Evolutionary conservation across 2,113 vertebrate genomes (phyloP), one percentile per base, ranked within the genome.

Genomic region (Callopanchax toddi): DNA sequence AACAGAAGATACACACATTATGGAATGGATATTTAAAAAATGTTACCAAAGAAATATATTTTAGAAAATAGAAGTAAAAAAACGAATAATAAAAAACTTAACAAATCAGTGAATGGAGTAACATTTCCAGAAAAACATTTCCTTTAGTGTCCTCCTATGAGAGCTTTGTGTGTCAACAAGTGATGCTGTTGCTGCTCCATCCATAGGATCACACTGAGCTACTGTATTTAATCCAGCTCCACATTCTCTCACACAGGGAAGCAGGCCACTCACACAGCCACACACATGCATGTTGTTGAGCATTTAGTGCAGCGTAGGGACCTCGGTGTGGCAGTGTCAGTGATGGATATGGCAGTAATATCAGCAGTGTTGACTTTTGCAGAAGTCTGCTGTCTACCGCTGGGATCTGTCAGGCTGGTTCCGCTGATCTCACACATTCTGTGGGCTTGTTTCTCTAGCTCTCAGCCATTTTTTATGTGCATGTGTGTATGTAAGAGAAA

Each of bases 381-480:
- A 74, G 69, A 43, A 71, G 52, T 48, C 58, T 68, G 76, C 68
- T 79, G 79, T 79, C 84, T 69, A 86, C 85, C 80, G 34, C 67
- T 81, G 82, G 82, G 82, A 85, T 77, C 78, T 80, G 71, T 84
- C 83, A 67, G 76, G 63, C 44, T 60, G 46, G 66, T 86, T 86
- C 75, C 85, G 89, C 85, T 90, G 85, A 84, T 55, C 74, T 44
- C 44, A 83, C 81, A 85, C 74, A 83, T 87, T 87, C 82, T 74
- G 66, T 53, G 75, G 73, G 44, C 60, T 62, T n/a, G 22, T 46
- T 67, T 65, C 59, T 71, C 32, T 55, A 64, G 78, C 75, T 82
- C 67, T 59, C 3, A 21, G 67, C 45, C 53, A 43, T 78, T 67
- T 72, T 44, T 68, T 65, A 20, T 0, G 34, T 20, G 50, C 48